Evolutionary conservation across 2,888 invertebrate species (phyloP).

Genomic region (Margaritifera margaritifera): DNA sequence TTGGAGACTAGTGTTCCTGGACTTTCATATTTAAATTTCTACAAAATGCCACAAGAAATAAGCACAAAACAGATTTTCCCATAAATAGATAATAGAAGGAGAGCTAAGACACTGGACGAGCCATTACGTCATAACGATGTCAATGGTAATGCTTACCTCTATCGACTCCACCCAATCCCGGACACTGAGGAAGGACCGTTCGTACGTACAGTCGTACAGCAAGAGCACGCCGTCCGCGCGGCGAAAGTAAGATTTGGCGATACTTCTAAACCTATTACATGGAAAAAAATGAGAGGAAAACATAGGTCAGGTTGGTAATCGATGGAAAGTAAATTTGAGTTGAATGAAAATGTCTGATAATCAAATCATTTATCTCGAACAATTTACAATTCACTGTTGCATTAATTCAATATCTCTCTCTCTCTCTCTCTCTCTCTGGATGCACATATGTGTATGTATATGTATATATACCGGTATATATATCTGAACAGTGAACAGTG

Average conservation of each 20-base stretch:
- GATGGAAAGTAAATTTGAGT: not conserved
- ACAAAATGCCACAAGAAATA: not conserved
- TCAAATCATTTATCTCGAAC: too few relatives aligned
- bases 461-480: not conserved
- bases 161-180: constrained; percentile 78
- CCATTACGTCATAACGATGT: too few relatives aligned
- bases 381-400: too few relatives aligned
- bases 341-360: too few relatives aligned
- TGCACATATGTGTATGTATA: too few relatives aligned
- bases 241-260: constrained; percentile 79
- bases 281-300: constrained; percentile 9
- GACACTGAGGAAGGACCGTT: constrained; percentile 77
- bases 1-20: too few relatives aligned
- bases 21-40: not conserved
- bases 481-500: not conserved
- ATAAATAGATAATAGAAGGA: not conserved
- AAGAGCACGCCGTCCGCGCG: constrained; percentile 79
- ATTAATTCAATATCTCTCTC: too few relatives aligned
- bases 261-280: constrained; percentile 75
- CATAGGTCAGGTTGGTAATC: not conserved
- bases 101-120: not conserved
- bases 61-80: not conserved
- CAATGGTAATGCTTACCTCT: constrained; percentile 70
- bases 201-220: constrained; percentile 78
- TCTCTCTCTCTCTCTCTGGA: too few relatives aligned